Evolutionary conservation across 2,797 vertebrate genomes (phyloP).

Genomic region (Phyllotis vaccarum): DNA sequence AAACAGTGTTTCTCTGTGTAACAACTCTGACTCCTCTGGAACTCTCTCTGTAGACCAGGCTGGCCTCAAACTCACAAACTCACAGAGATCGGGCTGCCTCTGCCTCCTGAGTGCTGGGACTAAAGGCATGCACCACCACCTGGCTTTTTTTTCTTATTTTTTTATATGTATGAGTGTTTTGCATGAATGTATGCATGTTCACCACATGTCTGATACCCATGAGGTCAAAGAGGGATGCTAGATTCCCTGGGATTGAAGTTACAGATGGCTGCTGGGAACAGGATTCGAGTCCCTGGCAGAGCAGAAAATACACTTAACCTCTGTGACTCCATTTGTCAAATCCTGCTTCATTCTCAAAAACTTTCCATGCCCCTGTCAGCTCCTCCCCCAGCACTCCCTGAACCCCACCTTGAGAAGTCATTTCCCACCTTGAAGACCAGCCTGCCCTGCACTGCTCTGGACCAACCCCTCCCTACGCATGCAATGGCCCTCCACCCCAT

Average conservation of each 20-base stretch:
- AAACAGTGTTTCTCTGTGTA: background rate
- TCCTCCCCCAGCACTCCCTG: background rate
- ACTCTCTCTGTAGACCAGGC: background rate
- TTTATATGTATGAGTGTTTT: background rate
- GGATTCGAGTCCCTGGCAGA: background rate
- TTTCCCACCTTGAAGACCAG: background rate
- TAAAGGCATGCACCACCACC: background rate
- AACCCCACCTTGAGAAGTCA: background rate
- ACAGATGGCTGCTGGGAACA: background rate
- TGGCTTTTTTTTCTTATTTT: background rate
- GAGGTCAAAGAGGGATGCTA: background rate
- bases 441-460: background rate
- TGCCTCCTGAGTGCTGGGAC: background rate
- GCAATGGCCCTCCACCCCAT: background rate
- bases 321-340: background rate
- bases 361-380: background rate
- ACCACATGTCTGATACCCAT: background rate
- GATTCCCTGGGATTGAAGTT: background rate
- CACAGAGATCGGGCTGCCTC: background rate
- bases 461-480: background rate
- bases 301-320: background rate
- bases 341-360: background rate
- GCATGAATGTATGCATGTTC: background rate
- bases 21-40: background rate
- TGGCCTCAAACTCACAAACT: background rate